Percentiles rank a stretch among this genome's conserved stretches.
phyloP scores from a whole-genome alignment of 2,888 invertebrate genomes.

The Mycalesis mineus region DNA sequence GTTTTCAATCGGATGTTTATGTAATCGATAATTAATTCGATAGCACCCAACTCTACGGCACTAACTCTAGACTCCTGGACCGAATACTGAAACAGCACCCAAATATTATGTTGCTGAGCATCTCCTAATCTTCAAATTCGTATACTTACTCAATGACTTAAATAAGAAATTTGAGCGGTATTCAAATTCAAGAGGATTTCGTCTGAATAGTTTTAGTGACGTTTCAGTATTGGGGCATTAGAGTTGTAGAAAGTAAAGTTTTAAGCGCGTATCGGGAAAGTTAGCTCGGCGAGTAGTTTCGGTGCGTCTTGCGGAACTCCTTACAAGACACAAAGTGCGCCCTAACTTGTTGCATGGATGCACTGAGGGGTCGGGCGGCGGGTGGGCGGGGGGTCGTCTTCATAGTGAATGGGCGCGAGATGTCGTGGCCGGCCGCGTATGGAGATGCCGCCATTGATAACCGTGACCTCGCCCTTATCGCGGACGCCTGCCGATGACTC shows the following conservation, averaged over 20 bases:
- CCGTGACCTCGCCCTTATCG: conserved; percentile 74
- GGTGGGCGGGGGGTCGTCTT: conserved; percentile 50
- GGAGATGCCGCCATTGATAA: conserved; percentile 76
- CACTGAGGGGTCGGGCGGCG: conserved; percentile 55
- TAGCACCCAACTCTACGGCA: not conserved
- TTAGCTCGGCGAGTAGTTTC: conserved; percentile 28
- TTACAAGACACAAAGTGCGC: conserved; percentile 64
- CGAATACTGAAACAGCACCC: no score
- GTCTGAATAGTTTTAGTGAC: no score
- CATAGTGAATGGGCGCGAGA: conserved; percentile 78
- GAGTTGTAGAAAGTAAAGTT: not conserved
- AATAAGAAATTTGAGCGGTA: no score
- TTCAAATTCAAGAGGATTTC: no score
- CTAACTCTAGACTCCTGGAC: no score
- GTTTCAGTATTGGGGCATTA: no score
- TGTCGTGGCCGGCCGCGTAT: conserved; percentile 75
- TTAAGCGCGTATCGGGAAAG: not conserved
- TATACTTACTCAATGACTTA: no score
- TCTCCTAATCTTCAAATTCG: no score
- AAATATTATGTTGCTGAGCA: no score
- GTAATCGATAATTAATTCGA: conserved; percentile 12
- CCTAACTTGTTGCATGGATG: conserved; percentile 78
- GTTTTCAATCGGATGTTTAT: conserved; percentile 8
- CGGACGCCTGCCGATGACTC: conserved; percentile 50
- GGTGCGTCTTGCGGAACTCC: conserved; percentile 55